Evolutionary conservation across 2,888 invertebrate species (phyloP).

Genomic region (Melanotus villosus): DNA sequence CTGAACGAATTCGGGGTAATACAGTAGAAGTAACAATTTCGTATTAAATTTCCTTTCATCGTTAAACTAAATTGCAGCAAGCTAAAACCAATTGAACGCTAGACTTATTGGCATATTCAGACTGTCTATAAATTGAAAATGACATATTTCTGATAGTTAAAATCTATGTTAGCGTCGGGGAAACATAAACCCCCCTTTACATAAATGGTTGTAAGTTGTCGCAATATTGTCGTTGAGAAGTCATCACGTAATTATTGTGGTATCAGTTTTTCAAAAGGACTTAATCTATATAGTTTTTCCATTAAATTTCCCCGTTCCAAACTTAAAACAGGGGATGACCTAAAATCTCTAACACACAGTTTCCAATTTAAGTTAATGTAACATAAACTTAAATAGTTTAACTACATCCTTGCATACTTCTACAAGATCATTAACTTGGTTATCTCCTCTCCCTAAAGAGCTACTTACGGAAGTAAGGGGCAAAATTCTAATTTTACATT

Average conservation of each 20-base stretch:
- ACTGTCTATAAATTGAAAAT: constrained; percentile 1
- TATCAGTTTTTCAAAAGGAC: not conserved
- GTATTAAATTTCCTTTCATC: not conserved
- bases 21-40: too few relatives aligned
- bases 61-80: not conserved
- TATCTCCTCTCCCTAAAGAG: constrained; percentile 39
- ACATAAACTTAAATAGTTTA: constrained; percentile 36
- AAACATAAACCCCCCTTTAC: not conserved
- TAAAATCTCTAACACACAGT: constrained; percentile 25
- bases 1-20: too few relatives aligned
- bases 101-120: not conserved
- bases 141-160: constrained; percentile 5
- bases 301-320: not conserved
- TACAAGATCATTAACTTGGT: constrained; percentile 41
- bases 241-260: not conserved
- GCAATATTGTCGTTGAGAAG: not conserved
- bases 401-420: constrained; percentile 38
- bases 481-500: constrained; percentile 38
- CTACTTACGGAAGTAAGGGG: constrained; percentile 33
- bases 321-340: constrained; percentile 10
- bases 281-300: not conserved
- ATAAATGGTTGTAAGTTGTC: not conserved
- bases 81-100: not conserved
- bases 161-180: not conserved
- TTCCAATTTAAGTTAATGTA: constrained; percentile 32